Evolutionary conservation across 1,140 invertebrate species (phyloP).

Genomic region (Drosophila sp.): DNA sequence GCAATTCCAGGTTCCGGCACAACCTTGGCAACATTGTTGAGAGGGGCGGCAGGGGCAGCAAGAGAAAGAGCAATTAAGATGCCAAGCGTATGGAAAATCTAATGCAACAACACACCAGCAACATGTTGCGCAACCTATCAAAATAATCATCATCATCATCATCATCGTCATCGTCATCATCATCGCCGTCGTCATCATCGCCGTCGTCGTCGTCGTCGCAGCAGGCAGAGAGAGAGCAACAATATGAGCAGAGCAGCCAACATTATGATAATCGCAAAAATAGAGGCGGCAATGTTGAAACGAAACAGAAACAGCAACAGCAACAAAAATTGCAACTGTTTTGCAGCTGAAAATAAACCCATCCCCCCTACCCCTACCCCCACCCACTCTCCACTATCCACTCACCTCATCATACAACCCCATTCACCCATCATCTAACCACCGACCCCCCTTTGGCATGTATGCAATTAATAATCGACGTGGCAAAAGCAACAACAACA

Average conservation of each 20-base stretch:
- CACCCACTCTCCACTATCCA: neutral
- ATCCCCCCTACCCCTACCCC: neutral
- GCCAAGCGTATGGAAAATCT: conserved; percentile 37
- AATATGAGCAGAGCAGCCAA: conserved; percentile 59
- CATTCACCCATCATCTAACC: conserved; percentile 1
- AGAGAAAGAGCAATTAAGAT: conserved; percentile 62
- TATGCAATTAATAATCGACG: conserved; percentile 76
- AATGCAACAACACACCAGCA: conserved; percentile 40
- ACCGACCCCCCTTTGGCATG: conserved; percentile 44
- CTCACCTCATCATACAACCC: conserved; percentile 10
- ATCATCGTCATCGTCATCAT: conserved; percentile 19
- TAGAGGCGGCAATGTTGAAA: conserved; percentile 72
- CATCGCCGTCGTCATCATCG: conserved; percentile 61
- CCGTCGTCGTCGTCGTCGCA: conserved; percentile 20
- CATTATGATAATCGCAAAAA: conserved; percentile 77
- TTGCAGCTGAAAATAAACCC: conserved; percentile 50
- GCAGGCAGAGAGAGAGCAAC: conserved; percentile 23
- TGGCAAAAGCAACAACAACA: conserved; percentile 32
- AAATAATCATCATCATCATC: conserved; percentile 74
- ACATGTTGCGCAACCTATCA: conserved; percentile 80
- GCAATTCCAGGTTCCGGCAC: conserved; percentile 65
- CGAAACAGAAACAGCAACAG: conserved; percentile 46
- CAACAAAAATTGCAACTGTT: conserved; percentile 71
- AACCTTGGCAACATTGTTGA: conserved; percentile 72
- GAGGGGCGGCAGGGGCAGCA: neutral